Base-by-base conservation (phyloP, 2,113 vertebrate species). In the Neotoma lepida region DNA sequence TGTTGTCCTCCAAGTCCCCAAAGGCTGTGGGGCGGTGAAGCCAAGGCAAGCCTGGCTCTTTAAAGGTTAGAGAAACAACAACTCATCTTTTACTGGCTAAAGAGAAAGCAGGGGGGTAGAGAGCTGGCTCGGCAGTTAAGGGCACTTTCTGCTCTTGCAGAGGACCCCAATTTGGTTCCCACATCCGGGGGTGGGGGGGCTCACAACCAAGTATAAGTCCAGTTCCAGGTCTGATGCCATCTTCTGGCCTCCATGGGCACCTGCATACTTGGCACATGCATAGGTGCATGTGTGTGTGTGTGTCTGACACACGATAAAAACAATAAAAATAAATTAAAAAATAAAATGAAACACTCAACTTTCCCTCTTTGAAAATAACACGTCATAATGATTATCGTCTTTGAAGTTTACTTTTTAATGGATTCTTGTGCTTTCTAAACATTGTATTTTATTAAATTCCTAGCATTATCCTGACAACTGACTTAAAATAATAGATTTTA, bases 401-500 rank as follows among this genome's bases (percentile, higher is more conserved):
- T 88, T 71, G 64, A 86, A 91, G 80, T 74, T 82, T 51, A 51
- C 51, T 51, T 51, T 51, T 51, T 87, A 93, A 80, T 54, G 44
- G 58, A 56, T 94, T 35, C 39, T 35, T 91, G 54, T 80, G 15
- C 14, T 89, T 44, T 49, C 89, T 63, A 80, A 61, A 28, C 35
- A 15, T 15, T 54, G 22, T 73, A 49, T 93, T 95, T 93, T 90
- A 68, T 90, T 92, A 78, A n/a, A 68, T 89, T 87, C 70, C 30
- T 28, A 77, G 70, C 82, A 58, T 91, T 92, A 95, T 82, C 41
- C 66, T 92, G 30, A 66, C 26, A 41, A 46, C 61, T 78, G 56
- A 88, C 41, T 84, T 84, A 93, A 90, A 82, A 70, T 80, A 80
- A 88, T 84, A 68, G 17, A 54, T 88, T 88, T 82, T 92, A 78